Evolutionary conservation across 1,140 invertebrate genomes (phyloP), one percentile per base, ranked within the genome.

Genomic region (Aphelinus atriplicis): DNA sequence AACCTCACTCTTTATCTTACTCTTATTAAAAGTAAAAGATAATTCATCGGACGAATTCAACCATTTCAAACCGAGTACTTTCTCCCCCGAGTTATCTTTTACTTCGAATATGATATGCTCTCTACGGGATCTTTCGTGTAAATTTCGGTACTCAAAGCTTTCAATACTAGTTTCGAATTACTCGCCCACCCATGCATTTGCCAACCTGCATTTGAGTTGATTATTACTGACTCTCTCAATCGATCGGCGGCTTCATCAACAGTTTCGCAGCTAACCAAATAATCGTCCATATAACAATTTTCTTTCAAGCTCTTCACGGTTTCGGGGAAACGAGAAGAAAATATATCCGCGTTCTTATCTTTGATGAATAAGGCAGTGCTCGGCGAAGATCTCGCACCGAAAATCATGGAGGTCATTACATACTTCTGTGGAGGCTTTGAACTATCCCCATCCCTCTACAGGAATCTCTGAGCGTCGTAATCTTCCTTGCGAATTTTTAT

Each of bases 201-300:
- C 6, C 51, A 68, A 48, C 53, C 53, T 47, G 66, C 66, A 3
- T 58, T 3, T 2, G 7, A 2, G 43, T 58, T 68, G 10, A 68
- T 68, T 42, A 55, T 7, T 1, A 58, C 58, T 48, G 53, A 26
- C 2, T 70, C 43, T 51, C n/a, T 7, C 50, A 70, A 7, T 10
- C 57, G n/a, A 10, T 50, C 5, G 9, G 7, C 7, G 0, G 68
- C 68, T 57, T 70, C 48, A 9, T 51, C 3, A 7, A 3, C 42
- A n/a, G 57, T 43, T n/a, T 9, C 7, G 45, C 43, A 47, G 3
- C 58, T 70, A 6, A 7, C 53, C 45, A 70, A 70, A 51, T 9
- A 62, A 70, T 70, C 68, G 48, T 70, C 57, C 58, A 61, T 70
- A 10, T 61, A 70, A 10, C 56, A n/a, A 60, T 70, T 64, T 62